Conservation (phyloP, 2,797 vertebrate genomes). For the Spinibarbus caldwelli region DNA sequence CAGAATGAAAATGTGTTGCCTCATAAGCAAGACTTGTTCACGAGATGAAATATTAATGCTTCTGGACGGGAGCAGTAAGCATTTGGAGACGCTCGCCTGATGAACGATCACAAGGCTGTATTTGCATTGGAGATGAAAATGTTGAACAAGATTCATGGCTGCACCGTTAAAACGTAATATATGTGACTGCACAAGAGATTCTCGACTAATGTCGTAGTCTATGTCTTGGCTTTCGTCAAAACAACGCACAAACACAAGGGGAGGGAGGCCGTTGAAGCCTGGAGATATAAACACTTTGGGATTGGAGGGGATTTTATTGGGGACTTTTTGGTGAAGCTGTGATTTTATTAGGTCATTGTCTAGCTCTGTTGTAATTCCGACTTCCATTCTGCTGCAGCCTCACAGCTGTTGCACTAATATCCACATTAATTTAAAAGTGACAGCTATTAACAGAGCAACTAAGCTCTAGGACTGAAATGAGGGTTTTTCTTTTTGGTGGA, state of each 20-base stretch:
- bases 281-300: slow-evolving; percentile 30
- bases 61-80: slow-evolving; percentile 76
- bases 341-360: slow-evolving; percentile 64
- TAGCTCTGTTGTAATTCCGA: slow-evolving; percentile 66
- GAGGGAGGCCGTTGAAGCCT: neutral
- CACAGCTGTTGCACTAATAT: slow-evolving; percentile 77
- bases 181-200: slow-evolving; percentile 72
- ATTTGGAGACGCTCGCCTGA: slow-evolving; percentile 78
- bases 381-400: slow-evolving; percentile 66
- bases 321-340: slow-evolving; percentile 29
- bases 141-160: slow-evolving; percentile 74
- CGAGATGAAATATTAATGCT: slow-evolving; percentile 80
- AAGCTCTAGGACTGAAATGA: slow-evolving; percentile 58
- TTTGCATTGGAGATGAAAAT: slow-evolving; percentile 84
- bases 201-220: slow-evolving; percentile 74
- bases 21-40: slow-evolving; percentile 70
- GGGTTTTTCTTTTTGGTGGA: slow-evolving; percentile 52
- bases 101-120: slow-evolving; percentile 81
- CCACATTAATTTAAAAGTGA: slow-evolving; percentile 74
- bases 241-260: slow-evolving; percentile 62
- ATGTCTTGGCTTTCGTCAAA: slow-evolving; percentile 65
- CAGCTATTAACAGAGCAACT: slow-evolving; percentile 72
- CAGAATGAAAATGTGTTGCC: slow-evolving; percentile 62
- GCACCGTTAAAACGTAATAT: slow-evolving; percentile 68
- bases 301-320: slow-evolving; percentile 30